Evolutionary conservation across 1,140 invertebrate genomes (phyloP), one percentile per base, ranked within the genome.

Genomic region (Zaprionus kolodkinae): DNA sequence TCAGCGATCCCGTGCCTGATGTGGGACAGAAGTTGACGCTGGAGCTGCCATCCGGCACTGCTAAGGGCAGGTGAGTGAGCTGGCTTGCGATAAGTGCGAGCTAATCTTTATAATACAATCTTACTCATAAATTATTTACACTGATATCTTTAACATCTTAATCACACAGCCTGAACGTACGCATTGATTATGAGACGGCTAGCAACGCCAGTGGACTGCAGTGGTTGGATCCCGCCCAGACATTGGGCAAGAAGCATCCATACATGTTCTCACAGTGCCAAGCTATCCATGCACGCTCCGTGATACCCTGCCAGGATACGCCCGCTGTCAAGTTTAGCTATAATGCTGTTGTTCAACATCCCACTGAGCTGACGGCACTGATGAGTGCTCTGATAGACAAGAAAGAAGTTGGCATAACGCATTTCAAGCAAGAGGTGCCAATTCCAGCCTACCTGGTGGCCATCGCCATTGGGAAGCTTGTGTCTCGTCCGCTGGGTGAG

Each of bases 201-300:
- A 94, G 95, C 59, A 93, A 94, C 35, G 95, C 96, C 7, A 96
- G 95, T 72, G 98, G 97, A 15, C 93, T 99, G 15, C 97, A 98
- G 93, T 99, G 98, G 98, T 90, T 99, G 36, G 94, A 94, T 63
- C 95, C 97, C 11, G 94, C 96, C 76, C 97, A 98, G 93, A 99
- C 98, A 13, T 95, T 96, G 6, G 97, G 97, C 50, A 97, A 97
- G 93, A 94, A 95, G 75, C 94, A 97, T 85, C 98, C 98, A 0
- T 99, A 97, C 92, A 89, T 99, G 72, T 99, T 97, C 93, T 98
- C 97, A 75, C 98, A 99, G 93, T 98, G 97, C 93, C 96, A 98
- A 96, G 96, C 98, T 11, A 98, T 99, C 79, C 97, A 98, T 93
- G 96, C 96, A 2, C 94, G 98, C 57, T 97, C 97, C 9, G 95